Percentiles rank a stretch among this genome's conserved stretches.
Conservation (phyloP, 1,140 invertebrate genomes). For the Coenobita brevimanus region DNA sequence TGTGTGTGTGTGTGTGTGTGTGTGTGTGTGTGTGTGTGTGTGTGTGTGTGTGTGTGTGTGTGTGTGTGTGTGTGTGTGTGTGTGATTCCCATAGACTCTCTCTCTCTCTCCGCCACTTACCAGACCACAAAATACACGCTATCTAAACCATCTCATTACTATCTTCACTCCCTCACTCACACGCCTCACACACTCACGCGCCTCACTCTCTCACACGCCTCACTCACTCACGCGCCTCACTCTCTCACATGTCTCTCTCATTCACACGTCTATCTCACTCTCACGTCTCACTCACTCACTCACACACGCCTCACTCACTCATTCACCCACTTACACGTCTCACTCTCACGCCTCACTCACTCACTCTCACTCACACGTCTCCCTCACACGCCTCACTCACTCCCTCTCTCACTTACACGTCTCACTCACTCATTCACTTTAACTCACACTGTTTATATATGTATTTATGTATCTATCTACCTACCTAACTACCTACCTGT, state of each 20-base stretch:
- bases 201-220: background rate
- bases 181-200: background rate
- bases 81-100: background rate
- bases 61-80: too few relatives aligned
- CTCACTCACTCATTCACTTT: background rate
- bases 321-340: background rate
- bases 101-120: too few relatives aligned
- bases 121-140: too few relatives aligned
- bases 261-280: too few relatives aligned
- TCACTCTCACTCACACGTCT: background rate
- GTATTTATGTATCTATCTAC: too few relatives aligned
- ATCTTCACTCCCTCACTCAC: background rate
- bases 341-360: background rate
- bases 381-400: background rate
- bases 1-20: conserved; percentile 33
- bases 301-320: background rate
- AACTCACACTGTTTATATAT: too few relatives aligned
- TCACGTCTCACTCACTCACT: too few relatives aligned
- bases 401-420: background rate
- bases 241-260: too few relatives aligned
- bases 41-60: conserved; percentile 38
- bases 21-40: conserved; percentile 40
- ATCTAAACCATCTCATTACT: background rate
- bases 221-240: background rate
- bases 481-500: too few relatives aligned